Base-by-base conservation (phyloP, 2,888 invertebrate genomes). In the Rhingia rostrata region DNA sequence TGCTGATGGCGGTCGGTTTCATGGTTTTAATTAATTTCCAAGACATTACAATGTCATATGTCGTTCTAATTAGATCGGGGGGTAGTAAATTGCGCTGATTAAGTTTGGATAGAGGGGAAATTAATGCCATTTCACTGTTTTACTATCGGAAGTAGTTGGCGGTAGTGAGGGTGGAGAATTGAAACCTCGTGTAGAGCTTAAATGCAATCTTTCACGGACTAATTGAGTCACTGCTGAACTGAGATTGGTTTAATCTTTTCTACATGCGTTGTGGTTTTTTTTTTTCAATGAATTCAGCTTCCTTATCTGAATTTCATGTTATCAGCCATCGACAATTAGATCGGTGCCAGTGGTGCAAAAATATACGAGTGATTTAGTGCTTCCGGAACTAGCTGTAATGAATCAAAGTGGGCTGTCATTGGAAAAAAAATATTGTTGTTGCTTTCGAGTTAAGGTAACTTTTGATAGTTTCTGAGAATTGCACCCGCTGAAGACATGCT, bases 1-100 rank as follows among this genome's bases (percentile, higher is more conserved):
- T 33, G 51, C 41, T 22, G 39, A 56, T 58, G 41, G 73, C 37
- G 39, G 63, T 35, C 53, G 32, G 49, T 64, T 69, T 64, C 53
- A 45, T 0, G 51, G 67, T 58, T 69, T 79, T 64, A 79, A 84
- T 84, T 84, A 84, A 79, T 70, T 84, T 79, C 35, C 53, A 66
- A 72, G 74, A 49, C 56, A 73, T 78, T 58, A 67, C 82, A 51
- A 63, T 58, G 78, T 73, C 73, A 56, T 69, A 61, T 56, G 66
- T 72, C 54, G 82, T 30, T 72, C 56, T 54, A 77, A 77, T 82
- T 77, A 72, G 75, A 82, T 41, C 45, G 12, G 67, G 12, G 67
- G 37, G 54, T 54, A 73, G 54, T 72, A 79, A 72, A 72, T 53
- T 30, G n/a, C 43, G 37, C 32, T 66, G 72, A 79, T 79, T 53